These are phyloP conservation scores for Apodemus agrarius DNA, from an alignment of 2,797 vertebrate species.

Conservation along the genomic window DNA sequence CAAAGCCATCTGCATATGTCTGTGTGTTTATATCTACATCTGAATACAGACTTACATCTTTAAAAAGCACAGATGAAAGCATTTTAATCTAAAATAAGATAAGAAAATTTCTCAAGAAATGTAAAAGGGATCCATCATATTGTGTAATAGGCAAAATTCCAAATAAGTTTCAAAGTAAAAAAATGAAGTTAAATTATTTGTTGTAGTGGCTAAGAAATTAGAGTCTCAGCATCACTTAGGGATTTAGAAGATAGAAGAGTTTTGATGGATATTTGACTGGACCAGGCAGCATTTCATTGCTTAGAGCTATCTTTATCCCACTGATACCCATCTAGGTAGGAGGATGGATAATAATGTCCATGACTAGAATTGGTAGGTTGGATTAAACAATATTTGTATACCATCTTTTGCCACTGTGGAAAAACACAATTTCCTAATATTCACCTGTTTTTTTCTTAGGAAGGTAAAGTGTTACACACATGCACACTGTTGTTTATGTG, in stretches of 20 bases:
- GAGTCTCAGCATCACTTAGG: background rate
- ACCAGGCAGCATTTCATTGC: background rate
- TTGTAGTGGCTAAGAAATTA: background rate
- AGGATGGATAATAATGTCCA: background rate
- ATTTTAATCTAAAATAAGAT: background rate
- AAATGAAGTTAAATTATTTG: background rate
- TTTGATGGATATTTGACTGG: background rate
- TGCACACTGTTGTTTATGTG: background rate
- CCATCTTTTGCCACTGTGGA: background rate
- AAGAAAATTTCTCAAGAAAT: slow-evolving; percentile 19
- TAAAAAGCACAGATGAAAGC: background rate
- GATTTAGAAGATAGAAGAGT: background rate
- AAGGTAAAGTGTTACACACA: background rate
- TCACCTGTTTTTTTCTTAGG: background rate
- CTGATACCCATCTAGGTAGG: background rate
- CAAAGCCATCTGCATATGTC: background rate
- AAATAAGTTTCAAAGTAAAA: background rate
- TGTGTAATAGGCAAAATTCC: background rate
- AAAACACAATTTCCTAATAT: background rate
- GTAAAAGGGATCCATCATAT: background rate
- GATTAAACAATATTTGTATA: background rate
- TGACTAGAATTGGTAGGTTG: background rate
- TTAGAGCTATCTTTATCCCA: background rate
- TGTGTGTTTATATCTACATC: background rate
- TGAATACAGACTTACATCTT: background rate